Base-by-base conservation (phyloP, 2,113 vertebrate species). In the Callaeas wilsoni region DNA sequence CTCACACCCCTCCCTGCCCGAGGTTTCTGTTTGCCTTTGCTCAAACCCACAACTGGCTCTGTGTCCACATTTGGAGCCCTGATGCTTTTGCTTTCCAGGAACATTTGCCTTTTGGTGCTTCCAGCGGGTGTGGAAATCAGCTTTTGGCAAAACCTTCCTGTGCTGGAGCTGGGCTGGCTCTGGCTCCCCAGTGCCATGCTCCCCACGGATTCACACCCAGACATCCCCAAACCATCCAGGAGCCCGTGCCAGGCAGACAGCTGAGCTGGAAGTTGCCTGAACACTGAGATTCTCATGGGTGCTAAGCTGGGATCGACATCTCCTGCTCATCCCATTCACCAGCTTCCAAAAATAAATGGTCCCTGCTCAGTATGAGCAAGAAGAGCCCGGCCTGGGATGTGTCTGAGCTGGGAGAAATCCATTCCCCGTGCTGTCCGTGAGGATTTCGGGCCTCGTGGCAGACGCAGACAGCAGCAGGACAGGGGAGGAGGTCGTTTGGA, bases 31-130 rank as follows among this genome's bases (percentile, higher is more conserved):
- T 8, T 16, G 6, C 22, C 22, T 62, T 19, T 68, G 41, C 46
- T 81, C 37, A 49, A 53, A 46, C 22, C 81, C 87, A 62, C 37
- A 17, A 0, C 13, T 18, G 2, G 37, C 46, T 4, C 27, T 0
- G 6, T 1, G 1, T 4, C 82, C 39, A 1, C 23, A 9, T 39
- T 41, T 39, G 16, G 68, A 73, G 56, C 7, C 25, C 50, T 57
- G 60, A 2, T 13, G 37, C 3, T 32, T 63, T n/a, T 62, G 74
- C 69, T 89, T 57, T 81, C 87, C 87, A 94, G 94, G 92, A 95
- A 81, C 22, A 1, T 44, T 41, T 30, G 35, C 18, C 59, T 42
- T 80, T 16, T 10, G 32, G 7, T 50, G 32, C 60, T 91, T 52
- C 76, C 81, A 84, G 49, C 0, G 3, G 30, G 30, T 1, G 1